Conservation (phyloP, 1,140 invertebrate species). For the Pseudobourletiella spinata region DNA sequence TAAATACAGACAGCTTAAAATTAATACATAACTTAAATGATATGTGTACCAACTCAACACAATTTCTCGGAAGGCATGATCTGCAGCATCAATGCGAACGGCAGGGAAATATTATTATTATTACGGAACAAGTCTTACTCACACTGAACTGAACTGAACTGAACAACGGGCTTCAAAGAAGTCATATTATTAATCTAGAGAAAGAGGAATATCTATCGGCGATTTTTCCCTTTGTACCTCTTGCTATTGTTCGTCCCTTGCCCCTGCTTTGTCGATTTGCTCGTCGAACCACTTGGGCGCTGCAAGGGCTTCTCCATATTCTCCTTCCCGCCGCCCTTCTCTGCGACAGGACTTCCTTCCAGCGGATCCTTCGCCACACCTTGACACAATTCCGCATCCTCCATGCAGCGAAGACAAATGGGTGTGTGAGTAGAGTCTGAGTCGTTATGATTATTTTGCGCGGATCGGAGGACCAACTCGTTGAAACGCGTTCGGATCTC, state of each 20-base stretch:
- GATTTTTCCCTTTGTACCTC: conserved; percentile 28
- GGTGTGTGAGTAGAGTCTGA: neutral
- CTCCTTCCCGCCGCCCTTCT: neutral
- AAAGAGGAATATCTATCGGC: conserved; percentile 16
- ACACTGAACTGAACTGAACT: too few relatives aligned
- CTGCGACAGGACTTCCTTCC: conserved; percentile 2
- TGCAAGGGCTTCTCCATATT: conserved; percentile 4
- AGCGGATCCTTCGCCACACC: neutral
- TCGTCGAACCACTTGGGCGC: neutral
- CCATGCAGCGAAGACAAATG: neutral
- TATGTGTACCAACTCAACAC: too few relatives aligned
- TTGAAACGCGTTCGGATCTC: conserved; percentile 11
- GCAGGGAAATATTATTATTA: too few relatives aligned
- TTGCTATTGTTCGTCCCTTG: neutral
- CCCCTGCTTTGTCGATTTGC: neutral
- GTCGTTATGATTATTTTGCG: neutral
- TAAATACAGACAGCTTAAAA: too few relatives aligned
- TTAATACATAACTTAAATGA: too few relatives aligned
- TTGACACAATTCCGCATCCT: neutral
- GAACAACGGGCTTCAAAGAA: too few relatives aligned
- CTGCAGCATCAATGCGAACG: too few relatives aligned
- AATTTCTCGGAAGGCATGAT: too few relatives aligned
- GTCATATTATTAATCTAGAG: too few relatives aligned
- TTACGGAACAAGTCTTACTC: too few relatives aligned
- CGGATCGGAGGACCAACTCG: conserved; percentile 11